Evolutionary conservation across 2,113 vertebrate species (phyloP), one percentile per base, ranked within the genome.

Genomic region (Lichenostomus cassidix): DNA sequence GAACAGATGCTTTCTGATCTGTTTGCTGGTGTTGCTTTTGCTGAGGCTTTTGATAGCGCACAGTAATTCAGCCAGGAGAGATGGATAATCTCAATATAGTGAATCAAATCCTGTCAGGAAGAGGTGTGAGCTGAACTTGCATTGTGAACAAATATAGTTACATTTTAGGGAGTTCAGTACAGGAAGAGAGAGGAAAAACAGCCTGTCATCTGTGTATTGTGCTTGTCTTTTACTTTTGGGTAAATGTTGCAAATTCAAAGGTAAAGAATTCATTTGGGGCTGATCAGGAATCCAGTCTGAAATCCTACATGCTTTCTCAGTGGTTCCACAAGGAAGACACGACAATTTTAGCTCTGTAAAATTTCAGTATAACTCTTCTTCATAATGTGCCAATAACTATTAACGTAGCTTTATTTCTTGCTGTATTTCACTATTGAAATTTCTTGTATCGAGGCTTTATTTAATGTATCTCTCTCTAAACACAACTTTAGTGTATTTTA

Each of bases 371-470:
- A 65, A 46, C 19, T 39, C 3, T 46, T 91, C 31, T 80, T 86
- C 23, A 16, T 67, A 77, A 42, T 42, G 24, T 63, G 33, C 15
- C 12, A n/a, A 1, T 65, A 77, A 29, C 15, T 59, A 46, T 65
- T 58, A 75, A 47, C 9, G 7, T 58, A 62, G 29, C 29, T 82
- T 91, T 81, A 37, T 50, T 77, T 75, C 21, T 91, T 87, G 5
- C 17, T 50, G 3, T 64, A 31, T 87, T 70, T 87, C 9, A 39
- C 39, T 83, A 37, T 5, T 68, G 39, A 84, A 84, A 49, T 82
- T 64, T 53, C 12, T 7, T 28, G 1, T 71, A 37, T 50, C 0
- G 0, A 71, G 44, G 3, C 44, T 92, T 41, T 3, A 59, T 63
- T 79, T 70, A 53, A 47, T 69, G 8, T 41, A 14, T 53, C 1